Evolutionary conservation across 2,797 vertebrate genomes (phyloP).

Genomic region (Mormyrops attenuatus): DNA sequence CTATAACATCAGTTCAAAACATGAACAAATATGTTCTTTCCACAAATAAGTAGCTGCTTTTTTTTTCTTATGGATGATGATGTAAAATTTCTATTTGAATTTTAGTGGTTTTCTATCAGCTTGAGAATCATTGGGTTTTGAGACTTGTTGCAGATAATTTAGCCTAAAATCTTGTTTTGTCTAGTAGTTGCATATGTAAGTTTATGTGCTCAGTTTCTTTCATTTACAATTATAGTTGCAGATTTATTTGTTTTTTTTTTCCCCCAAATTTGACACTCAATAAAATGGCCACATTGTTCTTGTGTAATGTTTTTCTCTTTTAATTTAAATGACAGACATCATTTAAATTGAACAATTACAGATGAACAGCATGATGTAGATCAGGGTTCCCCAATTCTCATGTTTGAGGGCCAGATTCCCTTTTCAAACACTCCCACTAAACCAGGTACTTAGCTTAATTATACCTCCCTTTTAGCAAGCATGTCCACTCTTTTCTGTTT

Average conservation of each 20-base stretch:
- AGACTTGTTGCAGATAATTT: background rate
- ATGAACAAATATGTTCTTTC: background rate
- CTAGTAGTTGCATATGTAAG: background rate
- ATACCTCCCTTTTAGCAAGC: background rate
- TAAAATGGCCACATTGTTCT: slow-evolving; percentile 14
- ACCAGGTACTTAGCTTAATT: background rate
- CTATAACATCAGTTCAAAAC: background rate
- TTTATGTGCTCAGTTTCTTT: background rate
- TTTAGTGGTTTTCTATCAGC: background rate
- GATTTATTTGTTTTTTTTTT: background rate
- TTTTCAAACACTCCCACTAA: background rate
- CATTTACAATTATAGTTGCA: background rate
- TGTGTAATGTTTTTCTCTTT: background rate
- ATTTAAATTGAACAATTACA: background rate
- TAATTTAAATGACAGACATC: background rate
- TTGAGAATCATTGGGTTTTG: background rate
- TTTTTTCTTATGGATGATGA: background rate
- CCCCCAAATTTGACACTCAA: slow-evolving; percentile 16
- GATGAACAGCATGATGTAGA: background rate
- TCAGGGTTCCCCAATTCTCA: background rate
- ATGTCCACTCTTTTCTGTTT: no score
- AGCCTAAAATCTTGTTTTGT: background rate
- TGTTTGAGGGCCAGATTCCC: background rate
- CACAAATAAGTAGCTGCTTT: background rate
- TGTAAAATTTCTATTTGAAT: background rate